These are phyloP conservation scores for Epinephelus fuscoguttatus DNA, from an alignment of 2,113 vertebrate genomes.

Conservation along the genomic window DNA sequence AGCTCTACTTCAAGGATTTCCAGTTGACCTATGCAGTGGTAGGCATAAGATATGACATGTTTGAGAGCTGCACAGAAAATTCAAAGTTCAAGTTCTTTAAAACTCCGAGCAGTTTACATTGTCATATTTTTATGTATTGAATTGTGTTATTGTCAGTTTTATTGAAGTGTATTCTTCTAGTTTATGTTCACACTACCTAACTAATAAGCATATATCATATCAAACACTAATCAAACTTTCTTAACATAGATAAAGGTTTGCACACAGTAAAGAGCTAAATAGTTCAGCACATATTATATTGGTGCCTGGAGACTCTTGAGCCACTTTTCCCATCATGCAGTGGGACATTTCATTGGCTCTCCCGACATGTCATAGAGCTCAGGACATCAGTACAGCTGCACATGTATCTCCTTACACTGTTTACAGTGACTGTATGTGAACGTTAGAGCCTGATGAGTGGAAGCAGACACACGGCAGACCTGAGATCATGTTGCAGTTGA, in stretches of 20 bases:
- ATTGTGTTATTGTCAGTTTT: slow-evolving; percentile 5
- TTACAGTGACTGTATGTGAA: slow-evolving; percentile 4
- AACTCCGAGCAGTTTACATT: neutral
- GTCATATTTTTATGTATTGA: neutral
- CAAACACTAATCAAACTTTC: neutral
- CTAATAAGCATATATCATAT: neutral
- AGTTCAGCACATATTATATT: neutral
- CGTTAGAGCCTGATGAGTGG: slow-evolving; percentile 23
- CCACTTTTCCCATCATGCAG: slow-evolving; percentile 21
- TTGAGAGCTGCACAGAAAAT: neutral
- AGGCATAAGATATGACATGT: neutral
- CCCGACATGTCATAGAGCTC: neutral
- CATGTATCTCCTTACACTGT: slow-evolving; percentile 35
- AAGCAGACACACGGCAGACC: slow-evolving; percentile 23
- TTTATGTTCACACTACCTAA: neutral
- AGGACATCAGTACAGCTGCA: neutral
- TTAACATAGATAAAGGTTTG: neutral
- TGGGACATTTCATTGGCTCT: slow-evolving; percentile 10
- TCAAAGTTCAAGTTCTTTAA: neutral
- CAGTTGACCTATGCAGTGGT: neutral
- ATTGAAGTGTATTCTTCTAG: neutral
- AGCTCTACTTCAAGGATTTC: neutral
- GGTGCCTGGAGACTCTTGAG: neutral
- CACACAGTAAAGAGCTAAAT: neutral
- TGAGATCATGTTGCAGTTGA: slow-evolving; percentile 40